phyloP scores from a whole-genome alignment of 2,797 vertebrate genomes.

The Fratercula arctica region DNA sequence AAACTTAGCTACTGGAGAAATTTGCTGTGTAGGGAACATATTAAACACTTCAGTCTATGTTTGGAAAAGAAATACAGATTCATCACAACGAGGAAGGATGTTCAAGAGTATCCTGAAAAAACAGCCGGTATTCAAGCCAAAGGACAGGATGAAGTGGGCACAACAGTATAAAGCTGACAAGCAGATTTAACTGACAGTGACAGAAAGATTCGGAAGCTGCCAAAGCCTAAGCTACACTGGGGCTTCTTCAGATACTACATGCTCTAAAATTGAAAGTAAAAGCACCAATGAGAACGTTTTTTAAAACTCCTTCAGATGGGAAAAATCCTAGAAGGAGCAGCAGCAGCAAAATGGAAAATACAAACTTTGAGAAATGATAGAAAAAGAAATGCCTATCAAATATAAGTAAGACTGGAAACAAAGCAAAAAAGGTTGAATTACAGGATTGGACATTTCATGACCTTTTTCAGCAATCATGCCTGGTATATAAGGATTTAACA shows the following conservation, averaged over 20 bases:
- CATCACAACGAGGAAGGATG: conserved; percentile 49
- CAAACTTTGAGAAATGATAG: background rate
- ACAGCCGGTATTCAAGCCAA: conserved; percentile 17
- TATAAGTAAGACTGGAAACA: background rate
- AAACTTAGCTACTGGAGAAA: conserved; percentile 9
- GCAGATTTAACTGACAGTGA: conserved; percentile 52
- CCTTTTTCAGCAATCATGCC: background rate
- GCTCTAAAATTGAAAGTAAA: conserved; percentile 11
- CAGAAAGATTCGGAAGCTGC: conserved; percentile 40
- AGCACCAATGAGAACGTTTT: background rate
- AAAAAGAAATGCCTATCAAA: background rate
- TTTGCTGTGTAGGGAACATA: background rate
- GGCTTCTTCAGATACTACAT: background rate
- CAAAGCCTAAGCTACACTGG: conserved; percentile 10
- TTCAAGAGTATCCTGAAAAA: conserved; percentile 58
- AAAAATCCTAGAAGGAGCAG: background rate
- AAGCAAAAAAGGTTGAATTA: background rate
- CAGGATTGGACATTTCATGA: background rate
- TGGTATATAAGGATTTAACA: background rate
- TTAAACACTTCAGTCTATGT: conserved; percentile 38
- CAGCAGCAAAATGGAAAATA: background rate
- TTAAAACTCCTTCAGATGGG: background rate
- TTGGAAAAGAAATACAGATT: conserved; percentile 61
- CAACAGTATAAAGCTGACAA: conserved; percentile 41
- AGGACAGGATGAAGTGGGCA: conserved; percentile 61